Evolutionary conservation across 2,797 vertebrate genomes (phyloP), one percentile per base, ranked within the genome.

Genomic region (Thaleichthys pacificus): DNA sequence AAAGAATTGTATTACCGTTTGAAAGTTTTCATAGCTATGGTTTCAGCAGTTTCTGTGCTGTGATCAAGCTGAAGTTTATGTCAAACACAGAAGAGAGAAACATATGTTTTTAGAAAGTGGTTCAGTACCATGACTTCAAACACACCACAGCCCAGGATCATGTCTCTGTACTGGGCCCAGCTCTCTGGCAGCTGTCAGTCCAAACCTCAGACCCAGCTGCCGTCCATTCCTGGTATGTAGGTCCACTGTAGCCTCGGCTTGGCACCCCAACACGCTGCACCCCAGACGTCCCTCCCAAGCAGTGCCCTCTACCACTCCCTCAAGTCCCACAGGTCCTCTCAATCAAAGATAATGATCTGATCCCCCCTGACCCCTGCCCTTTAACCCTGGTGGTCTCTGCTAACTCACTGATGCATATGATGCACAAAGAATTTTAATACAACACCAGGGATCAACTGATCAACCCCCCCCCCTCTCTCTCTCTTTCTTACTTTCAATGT

Each of bases 291-390:
- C 35, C 21, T 21, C 22, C 30, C 24, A 49, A 64, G 54, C 61
- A 58, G 32, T 24, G 47, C 54, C 21, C 6, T 28, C 30, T 35
- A 35, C 17, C 66, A 60, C 70, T 76, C 9, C 58, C 28, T 58
- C 68, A 30, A 22, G 63, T 71, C 61, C 60, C 61, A 51, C 71
- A 67, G 64, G 42, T 80, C 64, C 66, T 75, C 74, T 76, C 80
- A 80, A 51, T 64, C 77, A 73, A 42, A 88, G 82, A 89, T 88
- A 89, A 86, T 73, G 70, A 87, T 89, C 82, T 61, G 72, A 35
- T 49, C 32, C 58, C 24, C 56, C 21, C 54, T 22, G 72, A 77
- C 61, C 73, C 79, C 47, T 81, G 75, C 64, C 81, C 81, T 85
- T 83, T 86, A 61, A 77, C 82, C 77, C 71, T 17, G 38, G 74